Base-by-base conservation (phyloP, 2,888 invertebrate genomes). In the Papilio protenor region DNA sequence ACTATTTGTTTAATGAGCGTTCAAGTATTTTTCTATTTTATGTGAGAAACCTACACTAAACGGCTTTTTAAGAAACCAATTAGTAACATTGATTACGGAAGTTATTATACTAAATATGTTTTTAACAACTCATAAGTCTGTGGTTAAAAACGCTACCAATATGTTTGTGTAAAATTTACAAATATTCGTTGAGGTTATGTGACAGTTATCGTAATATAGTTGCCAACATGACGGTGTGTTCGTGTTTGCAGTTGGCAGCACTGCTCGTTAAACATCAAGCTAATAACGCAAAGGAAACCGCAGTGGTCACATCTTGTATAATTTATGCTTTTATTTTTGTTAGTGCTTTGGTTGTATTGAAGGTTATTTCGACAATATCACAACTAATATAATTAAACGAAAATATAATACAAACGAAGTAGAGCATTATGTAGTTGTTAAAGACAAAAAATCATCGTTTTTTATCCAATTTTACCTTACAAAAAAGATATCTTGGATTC, bases 231-330 rank as follows among this genome's bases (percentile, higher is more conserved):
- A 1, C 47, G 18, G 14, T 14, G 52, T 52, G n/a, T 33, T 21
- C n/a, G 64, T 47, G 33, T 61, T n/a, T 57, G 57, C 57, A 52
- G 64, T 64, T 64, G 64, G 64, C 64, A 18, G n/a, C 52, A 52
- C 33, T 49, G 40, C 66, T 4, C 52, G 27, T 47, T 33, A 49
- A 74, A 49, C 75, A 75, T 75, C 52, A 52, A 52, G 40, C 18
- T 75, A 47, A 64, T 64, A 61, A 27, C 27, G 74, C 61, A 64
- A 74, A 45, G 49, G 49, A 66, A 74, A 74, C 74, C 74, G 49
- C 74, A 74, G 64, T 64, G 74, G 23, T 16, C 33, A 27, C n/a
- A 27, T 66, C n/a, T 21, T 23, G 27, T 14, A 5, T 40, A 0
- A 40, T 11, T 40, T 18, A 18, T 23, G 21, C 23, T n/a, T 16